These are phyloP conservation scores for Penaeus vannamei DNA, from an alignment of 1,140 invertebrate species.

Conservation along the genomic window DNA sequence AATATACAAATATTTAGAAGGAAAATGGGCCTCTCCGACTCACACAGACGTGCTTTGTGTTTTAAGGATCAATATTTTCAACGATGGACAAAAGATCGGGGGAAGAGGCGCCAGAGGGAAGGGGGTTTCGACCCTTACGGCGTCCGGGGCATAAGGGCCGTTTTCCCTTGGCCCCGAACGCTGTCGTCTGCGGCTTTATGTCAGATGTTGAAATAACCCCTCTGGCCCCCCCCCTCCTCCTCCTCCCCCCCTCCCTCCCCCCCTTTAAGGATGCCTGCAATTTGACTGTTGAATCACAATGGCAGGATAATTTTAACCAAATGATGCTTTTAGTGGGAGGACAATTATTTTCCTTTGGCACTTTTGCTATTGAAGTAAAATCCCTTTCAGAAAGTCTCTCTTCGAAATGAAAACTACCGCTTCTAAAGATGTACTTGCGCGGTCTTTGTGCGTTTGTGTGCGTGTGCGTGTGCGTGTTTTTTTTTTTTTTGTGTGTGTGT, in stretches of 20 bases:
- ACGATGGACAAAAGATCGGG: not conserved
- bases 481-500: constrained; percentile 25
- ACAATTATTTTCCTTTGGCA: constrained; percentile 38
- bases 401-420: too few relatives aligned
- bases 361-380: not conserved
- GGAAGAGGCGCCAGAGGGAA: not conserved
- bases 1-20: constrained; percentile 34
- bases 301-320: constrained; percentile 43
- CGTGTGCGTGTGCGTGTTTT: too few relatives aligned
- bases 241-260: too few relatives aligned
- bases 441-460: too few relatives aligned
- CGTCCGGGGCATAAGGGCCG: not conserved
- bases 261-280: constrained; percentile 17
- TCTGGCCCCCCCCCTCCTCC: not conserved
- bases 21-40: constrained; percentile 24
- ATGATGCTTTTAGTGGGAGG: constrained; percentile 47
- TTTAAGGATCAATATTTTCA: constrained; percentile 36
- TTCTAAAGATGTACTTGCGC: too few relatives aligned
- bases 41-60: constrained; percentile 23
- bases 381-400: too few relatives aligned
- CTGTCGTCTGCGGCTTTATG: not conserved
- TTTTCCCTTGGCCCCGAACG: not conserved
- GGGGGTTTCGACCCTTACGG: not conserved
- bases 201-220: constrained; percentile 20
- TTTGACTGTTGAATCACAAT: constrained; percentile 38